Evolutionary conservation across 2,113 vertebrate species (phyloP), one percentile per base, ranked within the genome.

Genomic region (Craseonycteris thonglongyai): DNA sequence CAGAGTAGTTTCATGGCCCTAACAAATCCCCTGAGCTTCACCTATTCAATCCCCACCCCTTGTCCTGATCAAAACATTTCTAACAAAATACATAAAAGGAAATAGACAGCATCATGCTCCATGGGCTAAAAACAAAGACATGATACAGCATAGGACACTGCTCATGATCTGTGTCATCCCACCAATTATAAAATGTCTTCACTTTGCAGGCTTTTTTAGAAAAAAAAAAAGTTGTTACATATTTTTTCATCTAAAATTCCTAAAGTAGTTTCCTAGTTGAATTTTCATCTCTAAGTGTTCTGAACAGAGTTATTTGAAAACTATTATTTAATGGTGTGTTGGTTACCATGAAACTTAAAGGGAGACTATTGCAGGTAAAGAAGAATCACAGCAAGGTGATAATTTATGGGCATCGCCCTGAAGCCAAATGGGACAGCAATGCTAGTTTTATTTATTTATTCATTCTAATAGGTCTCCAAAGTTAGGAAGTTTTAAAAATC

Each of bases 401-500:
- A 38, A 94, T 38, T 59, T n/a, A 87, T 45, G 68, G 15, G 47
- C 30, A 69, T 21, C 18, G 18, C 56, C 66, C 49, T 59, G 47
- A 80, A 91, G 38, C 30, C 58, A 54, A 76, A 56, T 5, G 38
- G 42, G 66, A 76, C 4, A 42, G 69, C 12, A 13, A 22, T 5
- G 45, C 30, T 78, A 69, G 16, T 89, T 95, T 80, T 76, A 76
- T n/a, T 76, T 22, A 47, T 9, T 3, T 2, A 47, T 47, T 72
- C 40, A 75, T 63, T 94, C 65, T 92, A 51, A 93, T 15, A 86
- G 22, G 74, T 56, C 58, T 71, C 24, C 54, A 65, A 28, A 7
- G 30, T 91, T 88, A 95, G 26, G 40, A 79, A 66, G 12, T 81
- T 78, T 69, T 79, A 59, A 69, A 93, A 95, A 88, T 88, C 85